These are phyloP conservation scores for Hydrophis major DNA, from an alignment of 2,797 vertebrate species.

Conservation along the genomic window DNA sequence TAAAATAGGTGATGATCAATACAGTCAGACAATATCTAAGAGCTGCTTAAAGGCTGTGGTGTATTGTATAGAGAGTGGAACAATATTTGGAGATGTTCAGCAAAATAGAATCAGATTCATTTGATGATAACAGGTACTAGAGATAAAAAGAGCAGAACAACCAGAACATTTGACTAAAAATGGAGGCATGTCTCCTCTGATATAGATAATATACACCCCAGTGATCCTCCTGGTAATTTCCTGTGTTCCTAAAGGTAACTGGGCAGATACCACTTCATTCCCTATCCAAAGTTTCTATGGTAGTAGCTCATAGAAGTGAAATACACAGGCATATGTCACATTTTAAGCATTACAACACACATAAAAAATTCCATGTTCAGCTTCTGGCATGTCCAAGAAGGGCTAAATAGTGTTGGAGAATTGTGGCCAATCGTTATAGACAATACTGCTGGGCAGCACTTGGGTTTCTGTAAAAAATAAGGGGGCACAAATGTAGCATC, in stretches of 20 bases:
- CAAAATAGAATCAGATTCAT: not conserved
- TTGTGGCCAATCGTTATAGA: not conserved
- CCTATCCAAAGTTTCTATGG: not conserved
- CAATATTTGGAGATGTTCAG: not conserved
- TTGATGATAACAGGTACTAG: not conserved
- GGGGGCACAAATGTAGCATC: not conserved
- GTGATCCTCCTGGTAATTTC: not conserved
- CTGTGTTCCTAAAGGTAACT: not conserved
- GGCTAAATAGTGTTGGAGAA: not conserved
- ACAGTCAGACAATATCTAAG: not conserved
- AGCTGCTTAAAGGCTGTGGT: not conserved
- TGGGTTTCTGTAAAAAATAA: not conserved
- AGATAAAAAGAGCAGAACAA: not conserved
- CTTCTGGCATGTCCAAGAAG: not conserved
- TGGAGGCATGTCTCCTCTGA: not conserved
- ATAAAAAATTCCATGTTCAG: not conserved
- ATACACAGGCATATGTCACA: not conserved
- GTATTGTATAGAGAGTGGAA: not conserved
- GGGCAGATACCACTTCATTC: not conserved
- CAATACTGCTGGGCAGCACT: not conserved
- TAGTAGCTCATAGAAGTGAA: not conserved
- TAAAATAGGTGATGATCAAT: not conserved
- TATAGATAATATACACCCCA: not conserved
- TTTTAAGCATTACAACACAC: not conserved
- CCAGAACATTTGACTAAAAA: not conserved